phyloP scores from a whole-genome alignment of 2,797 vertebrate genomes.

The Phylloscopus collybita region DNA sequence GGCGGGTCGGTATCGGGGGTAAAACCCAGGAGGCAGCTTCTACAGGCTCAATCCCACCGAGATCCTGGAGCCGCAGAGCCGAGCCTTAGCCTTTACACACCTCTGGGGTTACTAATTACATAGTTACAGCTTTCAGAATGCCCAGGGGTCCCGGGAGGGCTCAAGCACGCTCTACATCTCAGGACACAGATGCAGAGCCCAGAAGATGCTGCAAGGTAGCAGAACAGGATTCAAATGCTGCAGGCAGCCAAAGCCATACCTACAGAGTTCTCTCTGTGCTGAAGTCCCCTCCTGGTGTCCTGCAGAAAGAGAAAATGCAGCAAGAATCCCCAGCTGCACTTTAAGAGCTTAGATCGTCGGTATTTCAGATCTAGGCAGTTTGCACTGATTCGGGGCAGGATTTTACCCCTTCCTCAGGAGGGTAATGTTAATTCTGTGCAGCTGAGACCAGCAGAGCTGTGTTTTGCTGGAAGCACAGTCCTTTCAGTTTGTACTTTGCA shows the following conservation, averaged over 20 bases:
- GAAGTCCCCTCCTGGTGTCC: fast-evolving
- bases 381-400: background rate
- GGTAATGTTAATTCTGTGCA: background rate
- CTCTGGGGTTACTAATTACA: fast-evolving
- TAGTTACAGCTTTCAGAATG: background rate
- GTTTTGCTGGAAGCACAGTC: fast-evolving
- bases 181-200: fast-evolving
- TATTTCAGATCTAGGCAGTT: background rate
- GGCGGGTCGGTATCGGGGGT: fast-evolving
- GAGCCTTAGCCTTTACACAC: fast-evolving
- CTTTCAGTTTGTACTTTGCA: background rate
- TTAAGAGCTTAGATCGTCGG: fast-evolving
- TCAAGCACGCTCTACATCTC: fast-evolving
- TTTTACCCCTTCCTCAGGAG: fast-evolving
- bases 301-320: background rate
- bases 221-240: fast-evolving
- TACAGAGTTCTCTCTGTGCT: fast-evolving
- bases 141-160: fast-evolving
- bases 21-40: fast-evolving
- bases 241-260: fast-evolving
- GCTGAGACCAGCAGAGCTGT: background rate
- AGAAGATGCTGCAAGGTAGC: no score
- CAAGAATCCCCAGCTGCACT: fast-evolving
- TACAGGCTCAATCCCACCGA: fast-evolving
- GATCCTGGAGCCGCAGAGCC: fast-evolving